These are phyloP conservation scores for Pemphredon lugubris DNA, from an alignment of 2,888 invertebrate genomes.

Conservation along the genomic window DNA sequence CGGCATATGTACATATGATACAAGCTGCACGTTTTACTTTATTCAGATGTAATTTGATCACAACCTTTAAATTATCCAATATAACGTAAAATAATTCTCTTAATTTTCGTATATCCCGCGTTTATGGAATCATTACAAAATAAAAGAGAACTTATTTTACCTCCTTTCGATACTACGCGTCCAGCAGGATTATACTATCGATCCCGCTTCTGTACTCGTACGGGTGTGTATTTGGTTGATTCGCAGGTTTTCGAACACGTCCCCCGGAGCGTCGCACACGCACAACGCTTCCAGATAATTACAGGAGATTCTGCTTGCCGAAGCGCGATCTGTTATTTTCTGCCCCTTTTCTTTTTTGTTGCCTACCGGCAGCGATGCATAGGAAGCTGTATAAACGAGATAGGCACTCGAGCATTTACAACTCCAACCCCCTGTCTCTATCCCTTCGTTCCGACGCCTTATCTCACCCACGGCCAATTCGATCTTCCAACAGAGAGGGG, in stretches of 20 bases:
- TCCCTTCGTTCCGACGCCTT: conserved; percentile 38
- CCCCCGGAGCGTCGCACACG: conserved; percentile 2
- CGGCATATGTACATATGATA: too few relatives aligned
- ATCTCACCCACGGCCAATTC: conserved; percentile 34
- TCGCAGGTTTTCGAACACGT: conserved; percentile 7
- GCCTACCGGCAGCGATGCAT: conserved; percentile 18
- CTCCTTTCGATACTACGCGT: too few relatives aligned
- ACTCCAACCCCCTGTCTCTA: conserved; percentile 12
- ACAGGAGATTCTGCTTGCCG: conserved; percentile 47
- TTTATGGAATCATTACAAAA: too few relatives aligned
- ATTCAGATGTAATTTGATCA: too few relatives aligned
- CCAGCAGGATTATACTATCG: too few relatives aligned
- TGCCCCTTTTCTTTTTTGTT: conserved; percentile 25
- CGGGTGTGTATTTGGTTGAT: background rate
- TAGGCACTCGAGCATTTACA: conserved; percentile 41
- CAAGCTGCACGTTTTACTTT: too few relatives aligned
- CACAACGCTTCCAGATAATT: conserved; percentile 38
- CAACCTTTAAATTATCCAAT: too few relatives aligned
- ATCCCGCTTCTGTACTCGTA: background rate
- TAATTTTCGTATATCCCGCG: too few relatives aligned
- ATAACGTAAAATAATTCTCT: too few relatives aligned
- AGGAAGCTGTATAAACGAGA: conserved; percentile 59
- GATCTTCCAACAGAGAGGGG: conserved; percentile 32
- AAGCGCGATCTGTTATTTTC: conserved; percentile 54
- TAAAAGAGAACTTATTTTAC: too few relatives aligned